A percentile compares a stretch with the other conserved stretches of the same genome.
Conservation (phyloP, 2,888 invertebrate genomes). For the Cetonia aurata region DNA sequence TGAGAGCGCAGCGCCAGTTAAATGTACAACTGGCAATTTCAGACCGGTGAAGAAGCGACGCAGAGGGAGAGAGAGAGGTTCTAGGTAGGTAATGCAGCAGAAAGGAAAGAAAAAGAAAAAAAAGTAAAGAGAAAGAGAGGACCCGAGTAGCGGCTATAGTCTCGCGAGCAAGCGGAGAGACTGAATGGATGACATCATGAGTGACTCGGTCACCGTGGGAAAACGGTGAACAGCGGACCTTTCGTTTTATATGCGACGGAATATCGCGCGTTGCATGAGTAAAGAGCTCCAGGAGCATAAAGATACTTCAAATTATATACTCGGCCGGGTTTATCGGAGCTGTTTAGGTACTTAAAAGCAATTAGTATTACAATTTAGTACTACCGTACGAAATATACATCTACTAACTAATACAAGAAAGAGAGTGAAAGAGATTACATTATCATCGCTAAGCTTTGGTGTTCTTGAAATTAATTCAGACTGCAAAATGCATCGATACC, state of each 20-base stretch:
- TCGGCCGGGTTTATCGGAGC: conserved; percentile 30
- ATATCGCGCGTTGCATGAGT: conserved; percentile 41
- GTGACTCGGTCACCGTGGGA: conserved; percentile 65
- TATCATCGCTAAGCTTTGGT: too few species aligned
- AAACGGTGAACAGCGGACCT: conserved; percentile 55
- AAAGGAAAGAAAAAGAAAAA: too few species aligned
- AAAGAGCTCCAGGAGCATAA: conserved; percentile 39
- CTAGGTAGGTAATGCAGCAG: conserved; percentile 22
- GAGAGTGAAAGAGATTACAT: not conserved
- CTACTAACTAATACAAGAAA: not conserved
- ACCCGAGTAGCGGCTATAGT: conserved; percentile 26
- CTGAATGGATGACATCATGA: conserved; percentile 63
- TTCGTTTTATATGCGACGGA: conserved; percentile 53
- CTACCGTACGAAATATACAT: conserved; percentile 32
- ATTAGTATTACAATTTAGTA: conserved; percentile 41
- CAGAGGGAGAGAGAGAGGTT: conserved; percentile 46
- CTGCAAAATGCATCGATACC: too few species aligned
- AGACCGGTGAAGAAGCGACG: conserved; percentile 22
- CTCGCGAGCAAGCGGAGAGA: conserved; percentile 44
- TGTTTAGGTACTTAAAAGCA: conserved; percentile 39
- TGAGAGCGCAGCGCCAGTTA: conserved; percentile 44
- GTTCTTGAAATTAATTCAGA: too few species aligned
- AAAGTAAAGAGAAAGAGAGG: conserved; percentile 34
- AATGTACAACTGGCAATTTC: conserved; percentile 50
- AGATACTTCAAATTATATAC: conserved; percentile 41